phyloP scores from a whole-genome alignment of 2,888 invertebrate species.

The Drepanosiphum platanoidis region DNA sequence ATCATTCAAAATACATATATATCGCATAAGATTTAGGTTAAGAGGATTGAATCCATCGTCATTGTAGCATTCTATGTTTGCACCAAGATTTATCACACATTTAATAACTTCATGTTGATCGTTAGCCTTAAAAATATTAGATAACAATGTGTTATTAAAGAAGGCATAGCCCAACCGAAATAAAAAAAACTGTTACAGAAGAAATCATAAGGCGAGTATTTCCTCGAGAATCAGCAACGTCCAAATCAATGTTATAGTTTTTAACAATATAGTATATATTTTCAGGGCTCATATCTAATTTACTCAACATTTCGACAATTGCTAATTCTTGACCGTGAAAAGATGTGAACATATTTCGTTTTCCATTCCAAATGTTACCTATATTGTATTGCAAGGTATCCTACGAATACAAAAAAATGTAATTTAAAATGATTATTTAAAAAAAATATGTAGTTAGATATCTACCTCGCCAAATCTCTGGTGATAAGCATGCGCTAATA shows the following conservation, averaged over 20 bases:
- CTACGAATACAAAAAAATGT: not conserved
- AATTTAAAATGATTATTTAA: not conserved
- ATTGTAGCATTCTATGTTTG: constrained; percentile 69
- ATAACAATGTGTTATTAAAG: not conserved
- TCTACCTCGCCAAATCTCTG: constrained; percentile 48
- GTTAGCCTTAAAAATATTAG: constrained; percentile 49
- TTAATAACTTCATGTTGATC: constrained; percentile 68
- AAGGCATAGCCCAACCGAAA: not conserved
- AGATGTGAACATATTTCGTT: constrained; percentile 21
- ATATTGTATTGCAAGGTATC: constrained; percentile 18
- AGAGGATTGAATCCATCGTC: constrained; percentile 71
- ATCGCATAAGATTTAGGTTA: constrained; percentile 37
- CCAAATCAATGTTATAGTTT: constrained; percentile 68
- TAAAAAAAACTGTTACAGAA: constrained; percentile 65
- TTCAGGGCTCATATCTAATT: constrained; percentile 30
- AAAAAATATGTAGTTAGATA: no score
- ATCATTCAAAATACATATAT: constrained; percentile 37
- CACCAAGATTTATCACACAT: constrained; percentile 70
- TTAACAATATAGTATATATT: constrained; percentile 67
- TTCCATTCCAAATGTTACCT: constrained; percentile 41
- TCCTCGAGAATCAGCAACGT: constrained; percentile 70
- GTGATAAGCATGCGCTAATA: constrained; percentile 51
- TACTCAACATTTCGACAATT: constrained; percentile 3
- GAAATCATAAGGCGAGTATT: constrained; percentile 71
- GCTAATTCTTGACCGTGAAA: constrained; percentile 11